Conservation (phyloP, 2,888 invertebrate genomes). For the Trachelus troglodyta region DNA sequence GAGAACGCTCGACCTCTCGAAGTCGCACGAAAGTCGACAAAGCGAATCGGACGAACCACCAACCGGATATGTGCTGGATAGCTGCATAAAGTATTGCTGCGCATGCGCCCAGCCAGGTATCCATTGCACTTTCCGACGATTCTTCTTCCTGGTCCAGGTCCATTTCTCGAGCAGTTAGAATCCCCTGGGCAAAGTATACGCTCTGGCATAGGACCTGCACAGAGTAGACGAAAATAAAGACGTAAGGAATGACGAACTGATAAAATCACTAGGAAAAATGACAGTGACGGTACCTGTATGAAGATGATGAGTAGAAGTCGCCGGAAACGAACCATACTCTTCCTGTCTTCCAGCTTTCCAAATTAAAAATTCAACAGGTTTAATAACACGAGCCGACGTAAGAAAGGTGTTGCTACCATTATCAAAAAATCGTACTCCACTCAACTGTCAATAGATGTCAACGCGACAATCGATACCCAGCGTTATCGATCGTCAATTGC, state of each 20-base stretch:
- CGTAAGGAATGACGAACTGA: not conserved
- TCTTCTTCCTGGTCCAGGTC: constrained; percentile 1
- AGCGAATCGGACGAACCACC: not conserved
- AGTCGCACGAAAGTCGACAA: not conserved
- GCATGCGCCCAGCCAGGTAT: constrained; percentile 13
- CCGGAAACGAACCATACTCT: not conserved
- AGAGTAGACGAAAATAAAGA: not conserved
- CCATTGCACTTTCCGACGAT: not conserved
- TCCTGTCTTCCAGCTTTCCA: not conserved
- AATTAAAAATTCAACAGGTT: not conserved
- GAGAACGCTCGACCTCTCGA: not conserved
- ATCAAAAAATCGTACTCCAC: not conserved
- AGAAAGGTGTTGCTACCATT: not conserved
- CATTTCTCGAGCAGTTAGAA: not conserved
- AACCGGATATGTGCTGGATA: constrained; percentile 16
- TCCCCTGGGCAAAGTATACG: constrained; percentile 20
- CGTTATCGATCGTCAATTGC: not conserved
- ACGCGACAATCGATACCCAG: not conserved
- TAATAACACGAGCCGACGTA: not conserved
- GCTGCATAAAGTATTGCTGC: constrained; percentile 13
- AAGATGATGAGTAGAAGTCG: not conserved
- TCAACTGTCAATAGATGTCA: not conserved
- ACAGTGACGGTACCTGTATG: not conserved
- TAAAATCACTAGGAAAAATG: not conserved
- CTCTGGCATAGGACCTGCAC: constrained; percentile 15